Conservation (phyloP, 2,113 vertebrate genomes). For the Dermatemys mawii region DNA sequence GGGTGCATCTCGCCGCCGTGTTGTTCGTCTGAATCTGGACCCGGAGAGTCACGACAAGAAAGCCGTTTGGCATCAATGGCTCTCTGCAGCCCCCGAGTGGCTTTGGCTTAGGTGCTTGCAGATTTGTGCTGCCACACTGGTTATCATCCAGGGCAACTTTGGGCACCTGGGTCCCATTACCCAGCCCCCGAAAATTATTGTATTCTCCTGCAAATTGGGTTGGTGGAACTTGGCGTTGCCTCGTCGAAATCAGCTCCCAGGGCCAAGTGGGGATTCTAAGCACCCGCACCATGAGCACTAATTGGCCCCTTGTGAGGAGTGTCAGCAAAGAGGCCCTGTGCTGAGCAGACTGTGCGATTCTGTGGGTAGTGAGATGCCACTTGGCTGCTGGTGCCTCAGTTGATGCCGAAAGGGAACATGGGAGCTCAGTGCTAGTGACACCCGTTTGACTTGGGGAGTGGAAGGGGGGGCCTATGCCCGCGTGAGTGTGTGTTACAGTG, state of each 20-base stretch:
- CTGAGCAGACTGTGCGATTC: background rate
- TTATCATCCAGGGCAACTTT: background rate
- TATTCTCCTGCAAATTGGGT: background rate
- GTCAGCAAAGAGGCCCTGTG: background rate
- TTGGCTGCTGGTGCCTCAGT: background rate
- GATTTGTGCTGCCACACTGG: background rate
- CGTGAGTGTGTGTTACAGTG: accelerated
- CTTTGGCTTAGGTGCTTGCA: background rate
- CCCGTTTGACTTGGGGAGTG: accelerated
- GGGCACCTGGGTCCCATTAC: background rate
- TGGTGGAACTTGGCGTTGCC: background rate
- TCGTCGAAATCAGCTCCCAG: background rate
- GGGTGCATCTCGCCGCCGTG: background rate
- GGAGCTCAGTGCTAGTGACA: accelerated
- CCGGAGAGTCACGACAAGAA: background rate
- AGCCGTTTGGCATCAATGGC: background rate
- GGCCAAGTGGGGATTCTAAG: background rate
- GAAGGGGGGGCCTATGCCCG: accelerated
- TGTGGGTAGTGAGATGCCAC: background rate
- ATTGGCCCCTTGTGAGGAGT: background rate
- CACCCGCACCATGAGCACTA: background rate
- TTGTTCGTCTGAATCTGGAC: background rate
- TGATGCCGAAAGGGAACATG: background rate
- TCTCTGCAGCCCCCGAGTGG: background rate
- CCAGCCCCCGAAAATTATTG: background rate